phyloP scores from a whole-genome alignment of 2,113 vertebrate species.

The Odocoileus virginianus region DNA sequence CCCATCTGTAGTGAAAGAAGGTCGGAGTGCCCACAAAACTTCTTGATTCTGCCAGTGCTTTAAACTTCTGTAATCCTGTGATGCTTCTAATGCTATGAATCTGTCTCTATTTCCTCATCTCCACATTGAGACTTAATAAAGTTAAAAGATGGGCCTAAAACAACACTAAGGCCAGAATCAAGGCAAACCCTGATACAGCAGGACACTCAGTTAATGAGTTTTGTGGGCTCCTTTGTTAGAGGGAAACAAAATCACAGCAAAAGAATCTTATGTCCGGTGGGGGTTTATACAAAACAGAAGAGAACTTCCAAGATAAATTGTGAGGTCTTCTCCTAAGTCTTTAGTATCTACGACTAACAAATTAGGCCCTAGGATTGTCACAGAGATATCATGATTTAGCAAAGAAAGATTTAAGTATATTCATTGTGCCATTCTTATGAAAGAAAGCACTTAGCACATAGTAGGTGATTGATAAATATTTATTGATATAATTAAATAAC shows the following conservation, averaged over 20 bases:
- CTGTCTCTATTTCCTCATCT: background rate
- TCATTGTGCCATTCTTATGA: background rate
- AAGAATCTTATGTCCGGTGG: background rate
- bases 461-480: background rate
- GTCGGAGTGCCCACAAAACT: background rate
- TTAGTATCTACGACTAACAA: background rate
- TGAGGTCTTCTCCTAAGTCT: background rate
- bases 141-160: background rate
- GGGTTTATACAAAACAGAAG: background rate
- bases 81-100: background rate
- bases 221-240: background rate
- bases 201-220: background rate
- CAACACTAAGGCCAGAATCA: background rate
- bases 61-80: background rate
- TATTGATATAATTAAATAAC: background rate
- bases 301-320: background rate
- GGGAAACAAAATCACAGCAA: background rate
- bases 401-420: background rate
- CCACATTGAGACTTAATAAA: background rate
- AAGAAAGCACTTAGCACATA: background rate
- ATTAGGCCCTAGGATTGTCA: background rate
- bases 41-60: background rate
- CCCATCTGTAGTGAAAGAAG: background rate
- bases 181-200: background rate
- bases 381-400: background rate